Evolutionary conservation across 1,140 invertebrate species (phyloP).

Genomic region (Drosophila mauritiana): DNA sequence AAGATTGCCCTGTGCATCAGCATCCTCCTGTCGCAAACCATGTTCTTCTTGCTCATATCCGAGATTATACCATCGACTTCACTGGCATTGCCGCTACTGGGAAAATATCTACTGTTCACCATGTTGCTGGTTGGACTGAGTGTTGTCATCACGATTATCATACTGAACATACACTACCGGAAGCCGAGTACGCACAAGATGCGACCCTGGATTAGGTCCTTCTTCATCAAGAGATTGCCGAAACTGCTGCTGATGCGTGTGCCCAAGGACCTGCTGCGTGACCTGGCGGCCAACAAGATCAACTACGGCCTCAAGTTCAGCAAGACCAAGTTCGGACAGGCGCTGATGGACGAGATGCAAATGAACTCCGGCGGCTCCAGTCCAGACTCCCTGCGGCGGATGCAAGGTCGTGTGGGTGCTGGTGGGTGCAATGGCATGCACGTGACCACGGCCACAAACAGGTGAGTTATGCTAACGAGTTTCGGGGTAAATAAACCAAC

Average conservation of each 20-base stretch:
- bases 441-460: slow-evolving; percentile 89
- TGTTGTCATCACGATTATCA: slow-evolving; percentile 98
- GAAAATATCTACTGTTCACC: slow-evolving; percentile 99
- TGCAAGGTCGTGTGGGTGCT: slow-evolving; percentile 88
- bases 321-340: slow-evolving; percentile 89
- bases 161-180: slow-evolving; percentile 99
- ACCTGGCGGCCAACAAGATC: slow-evolving; percentile 92
- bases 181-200: slow-evolving; percentile 99
- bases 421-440: slow-evolving; percentile 92
- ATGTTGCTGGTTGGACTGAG: slow-evolving; percentile 98
- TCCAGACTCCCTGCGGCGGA: slow-evolving; percentile 89
- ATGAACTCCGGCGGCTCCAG: slow-evolving; percentile 90
- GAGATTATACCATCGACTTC: slow-evolving; percentile 99
- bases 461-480: slow-evolving; percentile 82
- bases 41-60: slow-evolving; percentile 99
- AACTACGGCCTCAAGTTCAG: slow-evolving; percentile 86
- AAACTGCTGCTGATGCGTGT: slow-evolving; percentile 94
- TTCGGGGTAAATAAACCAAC: neutral
- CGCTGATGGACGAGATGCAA: slow-evolving; percentile 88
- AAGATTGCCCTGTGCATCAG: slow-evolving; percentile 99
- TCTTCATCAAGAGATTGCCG: slow-evolving; percentile 94
- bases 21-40: slow-evolving; percentile 98
- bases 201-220: slow-evolving; percentile 94
- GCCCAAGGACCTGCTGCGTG: slow-evolving; percentile 91
- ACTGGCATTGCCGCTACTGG: slow-evolving; percentile 96